These are phyloP conservation scores for Sebastiscus tertius DNA, from an alignment of 2,797 vertebrate species.

Conservation along the genomic window DNA sequence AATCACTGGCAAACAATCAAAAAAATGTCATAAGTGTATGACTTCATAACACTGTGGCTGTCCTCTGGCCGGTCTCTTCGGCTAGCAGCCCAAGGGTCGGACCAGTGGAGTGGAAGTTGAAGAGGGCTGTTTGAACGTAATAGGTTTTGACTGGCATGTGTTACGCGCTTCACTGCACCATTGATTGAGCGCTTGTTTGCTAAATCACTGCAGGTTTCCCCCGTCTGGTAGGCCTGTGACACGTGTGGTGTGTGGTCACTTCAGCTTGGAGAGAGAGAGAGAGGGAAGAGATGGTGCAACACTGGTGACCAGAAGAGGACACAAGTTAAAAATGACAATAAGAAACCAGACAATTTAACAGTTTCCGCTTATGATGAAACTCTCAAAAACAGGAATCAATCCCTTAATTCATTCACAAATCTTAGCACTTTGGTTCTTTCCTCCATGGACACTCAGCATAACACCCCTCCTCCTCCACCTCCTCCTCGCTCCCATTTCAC, in stretches of 20 bases:
- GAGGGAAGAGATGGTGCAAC: conserved; percentile 1
- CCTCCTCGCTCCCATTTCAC: conserved; percentile 46
- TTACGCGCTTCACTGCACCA: conserved; percentile 90
- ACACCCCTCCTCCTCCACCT: conserved; percentile 59
- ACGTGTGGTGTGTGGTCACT: conserved; percentile 84
- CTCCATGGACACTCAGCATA: conserved; percentile 67
- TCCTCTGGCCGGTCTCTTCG: conserved; percentile 83
- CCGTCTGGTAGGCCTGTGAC: conserved; percentile 86
- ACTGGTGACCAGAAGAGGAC: conserved; percentile 17
- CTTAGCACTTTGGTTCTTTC: conserved; percentile 60
- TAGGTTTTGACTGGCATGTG: conserved; percentile 96
- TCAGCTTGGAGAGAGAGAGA: conserved; percentile 47
- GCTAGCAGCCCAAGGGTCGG: conserved; percentile 86
- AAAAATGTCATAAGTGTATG: conserved; percentile 16
- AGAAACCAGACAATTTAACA: not conserved
- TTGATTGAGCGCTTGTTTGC: conserved; percentile 95
- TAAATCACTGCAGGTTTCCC: conserved; percentile 92
- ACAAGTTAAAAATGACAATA: conserved; percentile 24
- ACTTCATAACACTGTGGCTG: conserved; percentile 64
- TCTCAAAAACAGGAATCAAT: conserved; percentile 12
- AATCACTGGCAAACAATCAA: not conserved
- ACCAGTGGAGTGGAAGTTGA: conserved; percentile 89
- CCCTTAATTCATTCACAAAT: conserved; percentile 59
- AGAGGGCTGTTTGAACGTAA: conserved; percentile 90
- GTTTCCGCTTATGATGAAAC: conserved; percentile 21